Percentiles rank a stretch among this genome's conserved stretches.
Evolutionary conservation across 2,888 invertebrate species (phyloP).

Genomic region (Nemurella pictetii): DNA sequence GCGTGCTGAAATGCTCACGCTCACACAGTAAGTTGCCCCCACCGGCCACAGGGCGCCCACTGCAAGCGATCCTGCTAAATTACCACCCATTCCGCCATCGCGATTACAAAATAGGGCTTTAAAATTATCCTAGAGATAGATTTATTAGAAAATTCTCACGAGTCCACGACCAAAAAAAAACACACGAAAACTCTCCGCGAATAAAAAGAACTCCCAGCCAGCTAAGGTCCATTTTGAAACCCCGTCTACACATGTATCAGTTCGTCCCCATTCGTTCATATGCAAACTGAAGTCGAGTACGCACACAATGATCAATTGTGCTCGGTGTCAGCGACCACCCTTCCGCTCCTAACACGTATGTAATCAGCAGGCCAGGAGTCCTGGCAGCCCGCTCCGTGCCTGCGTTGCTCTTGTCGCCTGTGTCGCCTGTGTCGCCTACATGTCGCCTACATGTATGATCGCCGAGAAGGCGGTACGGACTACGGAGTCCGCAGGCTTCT

Average conservation of each 20-base stretch:
- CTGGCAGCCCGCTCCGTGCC: not conserved
- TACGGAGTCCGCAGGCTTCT: not conserved
- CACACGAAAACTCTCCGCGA: too few species aligned
- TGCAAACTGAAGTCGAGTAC: not conserved
- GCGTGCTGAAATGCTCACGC: not conserved
- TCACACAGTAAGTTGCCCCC: not conserved
- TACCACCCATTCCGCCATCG: not conserved
- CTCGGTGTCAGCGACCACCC: not conserved
- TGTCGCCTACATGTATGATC: too few species aligned
- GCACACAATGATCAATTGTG: not conserved
- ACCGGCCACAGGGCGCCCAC: not conserved
- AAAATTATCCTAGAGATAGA: not conserved
- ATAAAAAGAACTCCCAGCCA: too few species aligned
- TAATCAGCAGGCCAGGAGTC: not conserved
- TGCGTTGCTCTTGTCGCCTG: too few species aligned
- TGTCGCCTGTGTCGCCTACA: too few species aligned
- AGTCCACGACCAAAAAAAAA: not conserved
- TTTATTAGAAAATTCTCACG: not conserved
- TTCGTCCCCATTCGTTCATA: too few species aligned
- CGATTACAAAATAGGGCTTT: not conserved
- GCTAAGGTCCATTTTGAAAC: too few species aligned
- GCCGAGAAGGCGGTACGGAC: not conserved
- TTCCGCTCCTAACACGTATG: not conserved
- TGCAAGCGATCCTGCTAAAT: not conserved
- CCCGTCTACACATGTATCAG: not conserved